A percentile compares a stretch with the other conserved stretches of the same genome.
Evolutionary conservation across 2,113 vertebrate species (phyloP).

Genomic region (Platysternon megacephalum): DNA sequence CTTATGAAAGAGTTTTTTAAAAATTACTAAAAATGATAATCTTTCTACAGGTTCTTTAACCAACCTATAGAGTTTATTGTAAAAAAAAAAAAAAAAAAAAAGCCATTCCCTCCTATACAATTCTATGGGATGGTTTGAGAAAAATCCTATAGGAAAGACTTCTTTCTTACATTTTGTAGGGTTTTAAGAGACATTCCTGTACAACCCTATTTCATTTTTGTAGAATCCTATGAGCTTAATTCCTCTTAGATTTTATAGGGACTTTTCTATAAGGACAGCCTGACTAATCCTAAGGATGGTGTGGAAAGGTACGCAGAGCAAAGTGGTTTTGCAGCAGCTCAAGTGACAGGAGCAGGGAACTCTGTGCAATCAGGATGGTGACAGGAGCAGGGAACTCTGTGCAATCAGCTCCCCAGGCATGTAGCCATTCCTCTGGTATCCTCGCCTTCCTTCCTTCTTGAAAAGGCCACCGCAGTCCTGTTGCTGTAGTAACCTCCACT

Average conservation of each 20-base stretch:
- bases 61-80: too few relatives aligned
- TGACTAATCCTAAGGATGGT: not conserved
- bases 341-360: not conserved
- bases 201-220: rapidly evolving
- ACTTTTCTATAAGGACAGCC: not conserved
- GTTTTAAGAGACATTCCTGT: not conserved
- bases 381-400: not conserved
- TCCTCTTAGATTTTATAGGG: not conserved
- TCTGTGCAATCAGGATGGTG: not conserved
- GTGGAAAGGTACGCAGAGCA: not conserved
- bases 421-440: rapidly evolving
- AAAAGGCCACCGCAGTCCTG: too few relatives aligned
- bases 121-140: not conserved
- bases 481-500: too few relatives aligned
- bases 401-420: not conserved
- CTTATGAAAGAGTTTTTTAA: not conserved
- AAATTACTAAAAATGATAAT: not conserved
- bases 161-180: not conserved
- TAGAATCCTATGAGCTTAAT: not conserved
- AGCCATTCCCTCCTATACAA: not conserved
- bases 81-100: too few relatives aligned
- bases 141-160: not conserved
- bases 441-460: not conserved
- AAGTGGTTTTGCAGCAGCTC: not conserved
- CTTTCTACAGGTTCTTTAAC: not conserved